Evolutionary conservation across 2,888 invertebrate genomes (phyloP), one percentile per base, ranked within the genome.

Genomic region (Oxystoma pomonae): DNA sequence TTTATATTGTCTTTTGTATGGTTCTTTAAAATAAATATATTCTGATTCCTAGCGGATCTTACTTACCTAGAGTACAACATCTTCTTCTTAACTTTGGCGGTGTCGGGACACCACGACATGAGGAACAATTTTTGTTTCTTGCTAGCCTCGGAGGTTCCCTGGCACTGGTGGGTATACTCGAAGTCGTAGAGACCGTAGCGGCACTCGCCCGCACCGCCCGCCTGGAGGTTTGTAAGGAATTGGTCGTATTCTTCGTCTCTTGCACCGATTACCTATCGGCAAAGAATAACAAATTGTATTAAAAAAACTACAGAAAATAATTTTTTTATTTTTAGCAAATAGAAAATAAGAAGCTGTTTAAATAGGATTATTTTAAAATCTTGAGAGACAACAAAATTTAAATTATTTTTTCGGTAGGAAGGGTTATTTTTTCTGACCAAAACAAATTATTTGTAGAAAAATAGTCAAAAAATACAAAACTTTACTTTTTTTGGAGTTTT

Each of bases 91-190:
- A 90, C 90, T 85, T 94, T 95, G 76, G 98, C 96, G 81, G 93
- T 94, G 84, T 98, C 98, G 56, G 98, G 98, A 87, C 97, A 96
- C 96, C 96, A 96, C 80, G 94, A 94, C 93, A 98, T 95, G 80
- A 97, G 90, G 87, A 98, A 94, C 75, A 97, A 85, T 82, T 97
- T 97, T 83, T 97, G 96, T 90, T 96, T 96, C 88, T 96, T 96
- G 81, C 94, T 92, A 77, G 93, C 93, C 85, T 95, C 96, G 72
- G 96, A 94, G 76, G 96, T 96, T 80, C 96, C 96, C 83, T 96
- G 96, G 81, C 94, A 95, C 82, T 95, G 94, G 83, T 96, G 95
- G 84, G 94, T 94, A 83, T 97, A 98, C 83, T 97, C 96, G 79
- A 98, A 98, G 82, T 99, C 98, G 82, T 94, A 98, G 60, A 96